Percentiles rank a stretch among this genome's conserved stretches.
These are phyloP conservation scores for Anguilla obscura DNA, from an alignment of 2,797 vertebrate genomes.

Conservation along the genomic window DNA sequence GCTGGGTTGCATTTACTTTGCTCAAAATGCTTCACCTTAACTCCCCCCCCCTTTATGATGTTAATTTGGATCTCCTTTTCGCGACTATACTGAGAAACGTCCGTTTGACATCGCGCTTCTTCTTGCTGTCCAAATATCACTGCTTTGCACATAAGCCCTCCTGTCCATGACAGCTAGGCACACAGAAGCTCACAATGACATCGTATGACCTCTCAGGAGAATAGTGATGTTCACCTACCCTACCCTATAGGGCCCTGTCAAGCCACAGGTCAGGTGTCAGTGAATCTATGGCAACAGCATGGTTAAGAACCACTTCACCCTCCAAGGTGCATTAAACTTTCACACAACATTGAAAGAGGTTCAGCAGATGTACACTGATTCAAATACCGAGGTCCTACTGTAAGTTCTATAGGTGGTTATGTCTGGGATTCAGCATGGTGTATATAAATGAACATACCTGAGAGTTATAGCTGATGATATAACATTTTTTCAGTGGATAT, in stretches of 20 bases:
- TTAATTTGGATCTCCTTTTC: background rate
- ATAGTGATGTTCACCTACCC: constrained; percentile 2
- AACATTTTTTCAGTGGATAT: background rate
- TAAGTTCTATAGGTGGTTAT: background rate
- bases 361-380: constrained; percentile 1
- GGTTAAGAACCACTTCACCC: background rate
- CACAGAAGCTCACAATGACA: background rate
- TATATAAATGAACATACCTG: background rate
- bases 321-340: background rate
- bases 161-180: constrained; percentile 10
- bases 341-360: background rate
- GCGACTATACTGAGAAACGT: background rate
- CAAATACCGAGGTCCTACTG: background rate
- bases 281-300: background rate
- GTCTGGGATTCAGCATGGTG: background rate
- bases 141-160: background rate
- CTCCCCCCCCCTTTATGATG: background rate
- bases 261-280: constrained; percentile 17
- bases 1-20: background rate
- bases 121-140: constrained; percentile 21
- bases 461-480: background rate
- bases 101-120: background rate
- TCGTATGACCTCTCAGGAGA: constrained; percentile 9
- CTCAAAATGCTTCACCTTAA: background rate
- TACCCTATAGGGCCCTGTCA: background rate